Conservation (phyloP, 2,888 invertebrate species). For the Elgonia sp. region DNA sequence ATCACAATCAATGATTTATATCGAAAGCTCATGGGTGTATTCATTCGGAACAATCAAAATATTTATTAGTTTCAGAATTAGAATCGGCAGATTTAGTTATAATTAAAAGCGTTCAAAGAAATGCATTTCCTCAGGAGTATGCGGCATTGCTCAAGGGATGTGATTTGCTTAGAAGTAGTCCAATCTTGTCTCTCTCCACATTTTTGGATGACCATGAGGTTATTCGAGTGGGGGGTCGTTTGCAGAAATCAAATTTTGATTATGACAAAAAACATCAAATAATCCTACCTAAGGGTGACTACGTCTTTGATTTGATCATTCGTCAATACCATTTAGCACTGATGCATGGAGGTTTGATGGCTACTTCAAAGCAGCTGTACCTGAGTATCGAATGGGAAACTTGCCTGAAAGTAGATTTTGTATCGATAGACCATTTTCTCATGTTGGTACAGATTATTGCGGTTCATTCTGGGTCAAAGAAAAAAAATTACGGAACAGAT, state of each 20-base stretch:
- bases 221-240: conserved; percentile 21
- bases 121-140: neutral
- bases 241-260: conserved; percentile 12
- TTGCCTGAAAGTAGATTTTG: conserved; percentile 8
- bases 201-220: conserved; percentile 16
- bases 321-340: neutral
- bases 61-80: conserved; percentile 10
- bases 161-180: conserved; percentile 3
- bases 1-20: too few relatives aligned
- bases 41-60: conserved; percentile 9
- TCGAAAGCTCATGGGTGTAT: too few relatives aligned
- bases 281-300: conserved; percentile 1
- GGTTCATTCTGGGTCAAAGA: conserved; percentile 34
- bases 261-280: conserved; percentile 13
- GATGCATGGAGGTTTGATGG: conserved; percentile 5
- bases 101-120: neutral
- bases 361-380: conserved; percentile 56
- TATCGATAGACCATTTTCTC: neutral
- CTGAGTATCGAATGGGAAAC: conserved; percentile 16
- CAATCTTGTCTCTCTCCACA: conserved; percentile 22
- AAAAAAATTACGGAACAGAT: conserved; percentile 27
- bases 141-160: neutral
- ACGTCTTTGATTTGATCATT: conserved; percentile 18
- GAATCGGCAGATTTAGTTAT: conserved; percentile 1
- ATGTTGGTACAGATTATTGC: conserved; percentile 28